These are phyloP conservation scores for Hypocryptadius cinnamomeus DNA, from an alignment of 2,113 vertebrate genomes.

Conservation along the genomic window DNA sequence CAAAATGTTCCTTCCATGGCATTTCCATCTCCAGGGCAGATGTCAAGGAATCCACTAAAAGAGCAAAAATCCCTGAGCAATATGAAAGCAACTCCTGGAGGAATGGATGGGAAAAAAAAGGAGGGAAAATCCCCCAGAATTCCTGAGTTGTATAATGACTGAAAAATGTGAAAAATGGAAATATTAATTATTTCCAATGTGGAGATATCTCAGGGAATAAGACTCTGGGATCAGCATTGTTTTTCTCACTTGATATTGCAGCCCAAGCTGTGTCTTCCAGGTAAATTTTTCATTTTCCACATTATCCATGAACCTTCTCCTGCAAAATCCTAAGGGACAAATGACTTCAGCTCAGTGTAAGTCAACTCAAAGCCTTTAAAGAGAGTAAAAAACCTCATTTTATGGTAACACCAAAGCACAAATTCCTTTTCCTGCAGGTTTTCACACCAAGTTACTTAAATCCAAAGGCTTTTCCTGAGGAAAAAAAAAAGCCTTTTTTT, in stretches of 20 bases:
- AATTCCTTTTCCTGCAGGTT: neutral
- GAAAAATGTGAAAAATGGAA: neutral
- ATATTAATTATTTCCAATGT: neutral
- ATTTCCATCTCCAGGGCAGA: neutral
- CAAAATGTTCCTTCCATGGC: neutral
- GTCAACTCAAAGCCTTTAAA: neutral
- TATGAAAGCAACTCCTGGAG: neutral
- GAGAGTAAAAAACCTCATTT: too few species aligned
- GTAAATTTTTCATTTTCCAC: neutral
- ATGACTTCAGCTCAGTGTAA: neutral
- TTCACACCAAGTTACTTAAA: neutral
- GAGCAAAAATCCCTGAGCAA: neutral
- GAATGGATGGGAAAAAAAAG: neutral
- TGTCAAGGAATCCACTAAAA: neutral
- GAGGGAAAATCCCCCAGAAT: neutral
- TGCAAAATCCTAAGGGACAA: neutral
- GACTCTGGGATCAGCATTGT: neutral
- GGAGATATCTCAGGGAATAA: neutral
- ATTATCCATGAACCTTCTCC: rapidly evolving
- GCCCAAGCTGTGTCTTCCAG: neutral
- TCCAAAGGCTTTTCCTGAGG: neutral
- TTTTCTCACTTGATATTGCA: neutral
- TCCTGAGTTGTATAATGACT: rapidly evolving
- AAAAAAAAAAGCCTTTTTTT: rapidly evolving
- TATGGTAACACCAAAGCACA: neutral